These are phyloP conservation scores for Sminthurinus signatus DNA, from an alignment of 1,140 invertebrate genomes.

Conservation along the genomic window DNA sequence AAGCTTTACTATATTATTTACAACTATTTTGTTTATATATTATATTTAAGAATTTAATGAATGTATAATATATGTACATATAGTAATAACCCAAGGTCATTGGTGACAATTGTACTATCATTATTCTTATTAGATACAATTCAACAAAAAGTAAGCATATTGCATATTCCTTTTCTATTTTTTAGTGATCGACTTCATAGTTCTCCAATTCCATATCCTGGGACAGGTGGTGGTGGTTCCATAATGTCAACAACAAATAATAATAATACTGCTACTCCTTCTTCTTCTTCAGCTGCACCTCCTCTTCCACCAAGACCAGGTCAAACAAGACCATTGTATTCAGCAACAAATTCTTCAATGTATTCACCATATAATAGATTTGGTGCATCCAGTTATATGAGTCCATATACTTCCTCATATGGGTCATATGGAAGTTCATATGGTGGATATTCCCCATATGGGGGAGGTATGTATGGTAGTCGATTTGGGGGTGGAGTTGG, in stretches of 20 bases:
- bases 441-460: slow-evolving; percentile 44
- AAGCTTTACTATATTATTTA: too few relatives aligned
- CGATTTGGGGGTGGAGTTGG: too few relatives aligned
- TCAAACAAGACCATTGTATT: slow-evolving; percentile 29
- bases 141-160: too few relatives aligned
- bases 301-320: slow-evolving; percentile 30
- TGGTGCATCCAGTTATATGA: slow-evolving; percentile 18
- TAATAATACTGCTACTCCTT: background rate
- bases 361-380: too few relatives aligned
- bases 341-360: slow-evolving; percentile 11
- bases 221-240: slow-evolving; percentile 15
- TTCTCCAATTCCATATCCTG: slow-evolving; percentile 31
- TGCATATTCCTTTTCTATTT: background rate
- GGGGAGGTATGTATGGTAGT: slow-evolving; percentile 43
- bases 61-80: too few relatives aligned
- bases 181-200: slow-evolving; percentile 36
- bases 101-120: too few relatives aligned
- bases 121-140: too few relatives aligned
- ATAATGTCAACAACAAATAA: too few relatives aligned
- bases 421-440: slow-evolving; percentile 3
- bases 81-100: too few relatives aligned
- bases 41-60: too few relatives aligned
- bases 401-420: slow-evolving; percentile 7
- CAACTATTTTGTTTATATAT: too few relatives aligned
- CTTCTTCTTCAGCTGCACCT: background rate